Conservation (phyloP, 1,140 invertebrate genomes). For the Drosophila triauraria region DNA sequence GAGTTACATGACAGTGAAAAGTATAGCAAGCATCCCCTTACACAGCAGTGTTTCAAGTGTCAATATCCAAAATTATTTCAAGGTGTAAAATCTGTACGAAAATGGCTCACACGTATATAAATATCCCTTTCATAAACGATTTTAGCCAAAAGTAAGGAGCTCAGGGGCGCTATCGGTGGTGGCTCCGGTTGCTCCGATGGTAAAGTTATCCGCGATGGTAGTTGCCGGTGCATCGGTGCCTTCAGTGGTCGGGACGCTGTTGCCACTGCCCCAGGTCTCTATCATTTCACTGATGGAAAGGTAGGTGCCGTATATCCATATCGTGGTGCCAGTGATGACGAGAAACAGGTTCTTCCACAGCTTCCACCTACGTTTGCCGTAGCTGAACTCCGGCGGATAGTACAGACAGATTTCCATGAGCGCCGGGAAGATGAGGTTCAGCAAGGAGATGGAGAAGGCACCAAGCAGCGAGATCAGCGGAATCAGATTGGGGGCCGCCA, state of each 20-base stretch:
- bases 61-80: not conserved
- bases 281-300: conserved; percentile 7
- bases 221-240: too few species aligned
- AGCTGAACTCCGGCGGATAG: conserved; percentile 8
- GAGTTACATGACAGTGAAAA: not conserved
- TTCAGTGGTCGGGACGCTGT: too few species aligned
- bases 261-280: not conserved
- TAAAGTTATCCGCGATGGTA: not conserved
- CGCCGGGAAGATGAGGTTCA: conserved; percentile 58
- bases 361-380: conserved; percentile 36
- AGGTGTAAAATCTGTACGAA: not conserved
- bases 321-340: conserved; percentile 5
- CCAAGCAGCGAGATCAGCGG: conserved; percentile 44
- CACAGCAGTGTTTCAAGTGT: not conserved
- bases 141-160: not conserved
- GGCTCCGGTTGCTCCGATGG: not conserved
- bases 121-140: not conserved
- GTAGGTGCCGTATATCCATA: conserved; percentile 19
- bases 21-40: not conserved
- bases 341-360: conserved; percentile 42
- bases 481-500: conserved; percentile 40
- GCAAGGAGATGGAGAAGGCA: conserved; percentile 46
- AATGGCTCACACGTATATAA: not conserved
- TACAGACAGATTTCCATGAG: conserved; percentile 45
- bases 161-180: not conserved